Percentiles rank a stretch among this genome's conserved stretches.
Evolutionary conservation across 2,113 vertebrate species (phyloP).

Genomic region (Cephalopholis sonnerati): DNA sequence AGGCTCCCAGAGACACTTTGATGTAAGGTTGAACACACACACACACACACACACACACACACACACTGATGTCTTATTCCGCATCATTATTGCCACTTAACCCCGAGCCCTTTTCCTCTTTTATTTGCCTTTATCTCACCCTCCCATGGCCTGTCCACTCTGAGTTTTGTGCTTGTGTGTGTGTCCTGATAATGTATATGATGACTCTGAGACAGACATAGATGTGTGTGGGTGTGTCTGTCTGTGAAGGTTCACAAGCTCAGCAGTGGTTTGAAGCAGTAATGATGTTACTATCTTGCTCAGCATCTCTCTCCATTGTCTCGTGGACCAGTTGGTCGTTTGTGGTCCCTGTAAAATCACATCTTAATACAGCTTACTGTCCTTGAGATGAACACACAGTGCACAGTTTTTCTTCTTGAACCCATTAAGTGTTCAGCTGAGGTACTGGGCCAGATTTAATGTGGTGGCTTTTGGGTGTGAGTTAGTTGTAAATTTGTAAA

Average conservation of each 20-base stretch:
- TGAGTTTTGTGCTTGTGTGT: slow-evolving; percentile 38
- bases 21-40: slow-evolving; percentile 66
- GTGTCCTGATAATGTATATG: slow-evolving; percentile 41
- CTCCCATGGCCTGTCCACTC: slow-evolving; percentile 35
- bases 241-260: not conserved
- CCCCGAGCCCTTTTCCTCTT: slow-evolving; percentile 68
- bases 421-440: not conserved
- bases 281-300: slow-evolving; percentile 19
- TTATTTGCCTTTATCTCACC: slow-evolving; percentile 78
- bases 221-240: slow-evolving; percentile 21
- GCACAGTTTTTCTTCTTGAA: not conserved
- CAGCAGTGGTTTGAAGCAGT: slow-evolving; percentile 9
- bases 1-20: slow-evolving; percentile 74
- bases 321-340: slow-evolving; percentile 11
- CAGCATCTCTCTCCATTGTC: slow-evolving; percentile 31
- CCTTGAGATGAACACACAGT: not conserved
- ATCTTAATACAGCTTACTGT: not conserved
- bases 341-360: slow-evolving; percentile 27
- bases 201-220: slow-evolving; percentile 7
- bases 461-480: not conserved
- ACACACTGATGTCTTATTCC: slow-evolving; percentile 68
- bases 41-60: slow-evolving; percentile 49
- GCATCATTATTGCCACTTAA: slow-evolving; percentile 81
- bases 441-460: not conserved
- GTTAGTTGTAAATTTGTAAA: not conserved